Percentiles rank a stretch among this genome's conserved stretches.
phyloP scores from a whole-genome alignment of 2,888 invertebrate genomes.

The Phengaris alcon region DNA sequence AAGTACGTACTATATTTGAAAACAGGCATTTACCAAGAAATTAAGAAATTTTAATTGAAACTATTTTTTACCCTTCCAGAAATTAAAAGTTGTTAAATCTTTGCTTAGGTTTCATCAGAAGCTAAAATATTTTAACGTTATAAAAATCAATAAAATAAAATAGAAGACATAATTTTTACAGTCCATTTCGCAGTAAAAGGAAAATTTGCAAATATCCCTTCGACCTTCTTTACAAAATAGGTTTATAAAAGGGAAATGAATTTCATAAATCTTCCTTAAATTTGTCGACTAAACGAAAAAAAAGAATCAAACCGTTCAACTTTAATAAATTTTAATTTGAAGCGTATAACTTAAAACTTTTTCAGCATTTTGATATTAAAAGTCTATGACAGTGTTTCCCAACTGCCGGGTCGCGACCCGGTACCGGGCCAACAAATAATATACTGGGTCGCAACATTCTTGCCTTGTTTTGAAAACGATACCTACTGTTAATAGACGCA shows the following conservation, averaged over 20 bases:
- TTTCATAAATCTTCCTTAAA: constrained; percentile 2
- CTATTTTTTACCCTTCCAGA: background rate
- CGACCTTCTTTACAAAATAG: background rate
- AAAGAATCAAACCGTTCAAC: constrained; percentile 5
- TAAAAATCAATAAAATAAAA: background rate
- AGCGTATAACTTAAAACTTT: background rate
- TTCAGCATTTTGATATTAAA: background rate
- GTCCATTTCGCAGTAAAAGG: constrained; percentile 3
- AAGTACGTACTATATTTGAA: no score
- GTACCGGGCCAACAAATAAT: no score
- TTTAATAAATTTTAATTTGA: background rate
- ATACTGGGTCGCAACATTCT: no score
- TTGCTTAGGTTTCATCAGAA: background rate
- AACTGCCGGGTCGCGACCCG: no score
- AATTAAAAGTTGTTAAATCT: background rate
- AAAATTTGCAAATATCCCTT: background rate
- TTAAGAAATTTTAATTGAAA: background rate
- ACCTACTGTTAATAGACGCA: no score
- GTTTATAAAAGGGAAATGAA: background rate
- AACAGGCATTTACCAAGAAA: no score
- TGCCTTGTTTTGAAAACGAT: no score
- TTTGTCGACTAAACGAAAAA: background rate
- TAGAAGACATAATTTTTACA: background rate
- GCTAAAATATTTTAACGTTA: background rate
- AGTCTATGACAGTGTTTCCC: background rate